Percentiles rank a stretch among this genome's conserved stretches.
These are phyloP conservation scores for Drosophila greeni DNA, from an alignment of 2,888 invertebrate genomes.

Conservation along the genomic window DNA sequence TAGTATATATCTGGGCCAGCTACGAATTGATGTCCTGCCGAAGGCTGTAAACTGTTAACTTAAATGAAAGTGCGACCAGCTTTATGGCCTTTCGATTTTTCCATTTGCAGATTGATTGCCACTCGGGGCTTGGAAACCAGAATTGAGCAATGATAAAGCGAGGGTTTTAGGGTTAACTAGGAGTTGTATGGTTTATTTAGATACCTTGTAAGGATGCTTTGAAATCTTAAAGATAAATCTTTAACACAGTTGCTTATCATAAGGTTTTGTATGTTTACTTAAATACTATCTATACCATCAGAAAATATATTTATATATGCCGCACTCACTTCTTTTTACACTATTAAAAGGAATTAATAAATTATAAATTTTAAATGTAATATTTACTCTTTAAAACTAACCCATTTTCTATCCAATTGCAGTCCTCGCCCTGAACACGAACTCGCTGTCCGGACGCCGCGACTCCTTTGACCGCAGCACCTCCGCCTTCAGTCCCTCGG, in stretches of 20 bases:
- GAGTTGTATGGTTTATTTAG: neutral
- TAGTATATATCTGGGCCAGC: constrained; percentile 19
- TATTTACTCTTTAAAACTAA: neutral
- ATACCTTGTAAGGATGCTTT: neutral
- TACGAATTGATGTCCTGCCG: constrained; percentile 8
- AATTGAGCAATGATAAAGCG: neutral
- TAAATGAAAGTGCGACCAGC: constrained; percentile 20
- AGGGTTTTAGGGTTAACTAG: no score
- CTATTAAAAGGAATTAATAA: neutral
- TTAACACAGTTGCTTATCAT: neutral
- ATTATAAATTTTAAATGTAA: neutral
- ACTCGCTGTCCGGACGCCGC: constrained; percentile 84
- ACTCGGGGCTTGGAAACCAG: neutral
- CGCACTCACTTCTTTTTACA: neutral
- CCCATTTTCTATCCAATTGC: constrained; percentile 23
- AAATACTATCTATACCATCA: no score
- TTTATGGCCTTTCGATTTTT: constrained; percentile 25
- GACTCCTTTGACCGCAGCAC: constrained; percentile 89
- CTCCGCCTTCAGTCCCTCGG: constrained; percentile 86
- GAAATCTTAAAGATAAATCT: no score
- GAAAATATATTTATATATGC: neutral
- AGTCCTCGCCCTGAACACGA: constrained; percentile 83
- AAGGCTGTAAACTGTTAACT: constrained; percentile 26
- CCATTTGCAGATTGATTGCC: constrained; percentile 27
- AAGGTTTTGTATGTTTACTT: neutral